These are phyloP conservation scores for Lamellibrachia satsuma DNA, from an alignment of 2,888 invertebrate genomes.

Conservation along the genomic window DNA sequence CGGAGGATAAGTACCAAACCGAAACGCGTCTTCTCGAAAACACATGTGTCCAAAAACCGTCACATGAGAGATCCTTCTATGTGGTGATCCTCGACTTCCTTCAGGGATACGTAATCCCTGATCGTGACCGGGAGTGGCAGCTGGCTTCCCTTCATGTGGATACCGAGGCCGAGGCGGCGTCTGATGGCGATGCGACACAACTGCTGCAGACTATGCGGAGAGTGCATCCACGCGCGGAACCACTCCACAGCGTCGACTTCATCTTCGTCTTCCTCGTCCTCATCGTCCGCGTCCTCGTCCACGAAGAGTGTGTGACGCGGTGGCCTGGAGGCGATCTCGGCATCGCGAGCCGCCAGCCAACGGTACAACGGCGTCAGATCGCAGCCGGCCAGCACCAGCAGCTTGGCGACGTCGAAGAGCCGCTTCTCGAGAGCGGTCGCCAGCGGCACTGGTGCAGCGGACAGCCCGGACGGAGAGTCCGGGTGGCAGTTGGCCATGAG, in stretches of 20 bases:
- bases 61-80: background rate
- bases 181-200: slow-evolving; percentile 57
- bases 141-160: slow-evolving; percentile 46
- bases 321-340: background rate
- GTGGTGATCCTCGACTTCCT: slow-evolving; percentile 53
- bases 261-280: slow-evolving; percentile 42
- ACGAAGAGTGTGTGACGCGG: background rate
- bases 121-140: slow-evolving; percentile 54
- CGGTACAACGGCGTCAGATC: slow-evolving; percentile 42
- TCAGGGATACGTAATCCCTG: slow-evolving; percentile 53
- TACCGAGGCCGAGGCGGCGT: slow-evolving; percentile 50
- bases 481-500: slow-evolving; percentile 55
- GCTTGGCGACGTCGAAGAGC: slow-evolving; percentile 50
- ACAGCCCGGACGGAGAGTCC: slow-evolving; percentile 43
- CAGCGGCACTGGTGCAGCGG: slow-evolving; percentile 30
- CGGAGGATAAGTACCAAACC: background rate
- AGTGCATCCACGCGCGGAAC: slow-evolving; percentile 51
- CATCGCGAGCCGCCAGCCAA: slow-evolving; percentile 26
- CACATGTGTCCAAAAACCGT: background rate
- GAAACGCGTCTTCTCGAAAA: background rate
- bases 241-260: slow-evolving; percentile 40
- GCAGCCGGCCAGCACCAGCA: slow-evolving; percentile 58
- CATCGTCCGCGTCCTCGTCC: slow-evolving; percentile 31
- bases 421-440: slow-evolving; percentile 46
- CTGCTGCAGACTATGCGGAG: slow-evolving; percentile 54